These are phyloP conservation scores for Neogobius melanostomus DNA, from an alignment of 2,113 vertebrate genomes.

Conservation along the genomic window DNA sequence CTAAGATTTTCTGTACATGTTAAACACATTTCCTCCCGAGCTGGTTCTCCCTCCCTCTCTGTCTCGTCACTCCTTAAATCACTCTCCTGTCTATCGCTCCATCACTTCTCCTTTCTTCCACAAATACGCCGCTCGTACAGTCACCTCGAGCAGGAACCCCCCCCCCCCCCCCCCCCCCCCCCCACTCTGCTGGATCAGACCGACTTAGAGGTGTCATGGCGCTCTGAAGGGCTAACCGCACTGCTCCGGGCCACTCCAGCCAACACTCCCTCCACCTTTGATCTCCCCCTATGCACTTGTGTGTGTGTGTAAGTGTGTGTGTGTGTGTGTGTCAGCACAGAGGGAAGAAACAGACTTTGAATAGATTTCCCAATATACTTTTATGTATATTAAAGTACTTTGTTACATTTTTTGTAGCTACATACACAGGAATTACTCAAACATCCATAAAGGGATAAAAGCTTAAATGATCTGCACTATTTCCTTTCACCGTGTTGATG, in stretches of 20 bases:
- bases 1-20: conserved; percentile 23
- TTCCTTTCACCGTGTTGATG: conserved; percentile 13
- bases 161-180: conserved; percentile 29
- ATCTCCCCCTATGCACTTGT: conserved; percentile 42
- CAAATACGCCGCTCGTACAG: conserved; percentile 30
- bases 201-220: conserved; percentile 66
- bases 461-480: background rate
- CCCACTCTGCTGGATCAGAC: conserved; percentile 55
- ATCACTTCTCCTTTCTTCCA: conserved; percentile 36
- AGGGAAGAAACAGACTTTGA: no score
- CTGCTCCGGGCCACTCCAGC: conserved; percentile 53
- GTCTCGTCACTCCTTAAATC: conserved; percentile 44
- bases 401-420: no score
- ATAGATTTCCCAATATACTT: no score
- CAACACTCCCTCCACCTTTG: conserved; percentile 45
- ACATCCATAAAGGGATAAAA: no score
- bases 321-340: conserved; percentile 9
- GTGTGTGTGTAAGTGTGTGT: conserved; percentile 18
- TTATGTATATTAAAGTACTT: no score
- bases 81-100: conserved; percentile 41
- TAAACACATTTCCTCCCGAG: conserved; percentile 61
- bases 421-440: no score
- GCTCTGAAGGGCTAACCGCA: conserved; percentile 58
- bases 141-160: conserved; percentile 34
- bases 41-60: conserved; percentile 42